These are phyloP conservation scores for Plotosus lineatus DNA, from an alignment of 2,113 vertebrate species.

Conservation along the genomic window DNA sequence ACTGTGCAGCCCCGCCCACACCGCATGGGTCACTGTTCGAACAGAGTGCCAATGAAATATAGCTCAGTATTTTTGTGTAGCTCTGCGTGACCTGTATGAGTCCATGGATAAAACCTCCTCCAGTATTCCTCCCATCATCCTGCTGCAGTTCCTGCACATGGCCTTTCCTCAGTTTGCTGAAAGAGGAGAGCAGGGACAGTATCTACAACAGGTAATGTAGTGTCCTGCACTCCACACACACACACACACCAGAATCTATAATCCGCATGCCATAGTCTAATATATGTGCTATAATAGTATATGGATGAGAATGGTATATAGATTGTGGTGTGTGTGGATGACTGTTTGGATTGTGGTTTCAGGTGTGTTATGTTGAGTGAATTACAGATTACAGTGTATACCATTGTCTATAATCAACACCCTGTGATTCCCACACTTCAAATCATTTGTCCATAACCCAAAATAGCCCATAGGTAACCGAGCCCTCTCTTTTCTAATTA, in stretches of 20 bases:
- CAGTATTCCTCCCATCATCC: slow-evolving; percentile 96
- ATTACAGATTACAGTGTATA: too few relatives aligned
- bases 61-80: slow-evolving; percentile 58
- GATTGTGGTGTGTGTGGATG: too few relatives aligned
- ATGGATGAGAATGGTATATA: too few relatives aligned
- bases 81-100: slow-evolving; percentile 95
- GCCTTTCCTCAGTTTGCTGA: slow-evolving; percentile 99
- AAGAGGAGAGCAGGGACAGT: slow-evolving; percentile 97
- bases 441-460: too few relatives aligned
- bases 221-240: too few relatives aligned
- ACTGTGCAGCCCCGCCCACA: too few relatives aligned
- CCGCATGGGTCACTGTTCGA: not conserved
- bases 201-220: slow-evolving; percentile 96
- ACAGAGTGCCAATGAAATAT: not conserved
- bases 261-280: too few relatives aligned
- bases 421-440: not conserved
- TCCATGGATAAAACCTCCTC: slow-evolving; percentile 99
- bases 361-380: too few relatives aligned
- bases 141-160: slow-evolving; percentile 98
- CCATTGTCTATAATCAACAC: not conserved
- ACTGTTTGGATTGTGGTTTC: too few relatives aligned
- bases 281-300: too few relatives aligned
- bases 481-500: not conserved
- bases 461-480: not conserved
- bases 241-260: not conserved